Evolutionary conservation across 2,888 invertebrate genomes (phyloP), one percentile per base, ranked within the genome.

Genomic region (Ophion obscuratus): DNA sequence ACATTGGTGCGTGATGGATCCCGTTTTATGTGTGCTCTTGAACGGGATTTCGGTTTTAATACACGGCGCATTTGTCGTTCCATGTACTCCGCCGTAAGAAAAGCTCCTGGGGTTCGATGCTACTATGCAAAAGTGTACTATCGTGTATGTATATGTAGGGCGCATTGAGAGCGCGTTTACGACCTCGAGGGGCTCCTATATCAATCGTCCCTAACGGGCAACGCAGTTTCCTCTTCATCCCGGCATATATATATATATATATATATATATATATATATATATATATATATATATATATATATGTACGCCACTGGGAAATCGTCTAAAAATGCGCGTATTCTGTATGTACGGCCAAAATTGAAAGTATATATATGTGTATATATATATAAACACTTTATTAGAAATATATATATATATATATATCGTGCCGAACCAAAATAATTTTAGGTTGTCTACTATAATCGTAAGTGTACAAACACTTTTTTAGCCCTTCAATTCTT

Each of bases 151-250:
- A 67, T 79, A 59, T 68, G 44, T 59, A 31, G 27, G 17, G 66
- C 47, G 67, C 87, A 88, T 89, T 88, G 88, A 89, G 87, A 83
- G 68, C 85, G 85, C 85, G 85, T 84, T 90, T 87, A 88, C 87
- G 85, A 88, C 83, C 85, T 85, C 47, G 64, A 67, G 81, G 85
- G 87, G 87, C 76, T 83, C 31, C 40, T 81, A 84, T 77, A 77
- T 86, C 82, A 85, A 81, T 88, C 88, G 87, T 88, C 89, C 87
- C 88, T 87, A 81, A 83, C 88, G 61, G 81, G 82, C 83, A 85
- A 88, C 67, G 57, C 71, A 61, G 70, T 76, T 81, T 77, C 74
- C 77, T 44, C 68, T 66, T 64, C 47, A 62, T 82, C 24, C 31
- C 75, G 36, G 11, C 27, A 61, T n/a, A 10, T 44, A 61, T 67